phyloP scores from a whole-genome alignment of 2,888 invertebrate species.

The Caenorhabditis sp. region DNA sequence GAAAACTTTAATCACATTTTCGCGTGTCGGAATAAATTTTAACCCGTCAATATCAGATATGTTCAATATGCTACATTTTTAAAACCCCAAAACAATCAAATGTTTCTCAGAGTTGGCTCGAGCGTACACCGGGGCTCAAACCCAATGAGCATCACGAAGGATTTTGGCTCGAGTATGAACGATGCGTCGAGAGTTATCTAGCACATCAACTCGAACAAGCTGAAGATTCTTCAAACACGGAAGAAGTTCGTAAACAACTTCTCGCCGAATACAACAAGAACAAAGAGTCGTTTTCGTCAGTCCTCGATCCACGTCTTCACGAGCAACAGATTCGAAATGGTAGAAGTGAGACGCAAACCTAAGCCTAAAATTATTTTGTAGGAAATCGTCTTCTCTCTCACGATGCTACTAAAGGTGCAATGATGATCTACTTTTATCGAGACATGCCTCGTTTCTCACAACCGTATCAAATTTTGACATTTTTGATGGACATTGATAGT shows the following conservation, averaged over 20 bases:
- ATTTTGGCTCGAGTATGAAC: conserved; percentile 91
- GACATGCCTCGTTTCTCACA: conserved; percentile 97
- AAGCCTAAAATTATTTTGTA: conserved; percentile 40
- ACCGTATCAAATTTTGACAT: conserved; percentile 90
- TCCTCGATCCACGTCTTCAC: conserved; percentile 79
- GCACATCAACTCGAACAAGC: conserved; percentile 71
- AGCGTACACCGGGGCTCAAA: conserved; percentile 90
- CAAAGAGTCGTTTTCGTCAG: conserved; percentile 65
- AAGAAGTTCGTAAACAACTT: conserved; percentile 73
- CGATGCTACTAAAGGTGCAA: conserved; percentile 91
- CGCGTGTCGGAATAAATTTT: no score
- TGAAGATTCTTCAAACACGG: conserved; percentile 71
- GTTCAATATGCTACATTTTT: no score
- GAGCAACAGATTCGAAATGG: conserved; percentile 85
- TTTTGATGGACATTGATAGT: conserved; percentile 97
- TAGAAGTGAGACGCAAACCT: conserved; percentile 8
- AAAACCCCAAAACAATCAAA: no score
- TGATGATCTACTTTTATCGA: conserved; percentile 91
- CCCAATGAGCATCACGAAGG: conserved; percentile 76
- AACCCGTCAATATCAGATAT: no score
- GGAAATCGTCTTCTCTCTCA: conserved; percentile 86
- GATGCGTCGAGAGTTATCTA: conserved; percentile 76
- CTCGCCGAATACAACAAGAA: conserved; percentile 75
- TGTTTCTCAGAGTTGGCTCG: conserved; percentile 75
- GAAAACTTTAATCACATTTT: no score